Evolutionary conservation across 2,888 invertebrate genomes (phyloP), one percentile per base, ranked within the genome.

Genomic region (Coenonympha arcania): DNA sequence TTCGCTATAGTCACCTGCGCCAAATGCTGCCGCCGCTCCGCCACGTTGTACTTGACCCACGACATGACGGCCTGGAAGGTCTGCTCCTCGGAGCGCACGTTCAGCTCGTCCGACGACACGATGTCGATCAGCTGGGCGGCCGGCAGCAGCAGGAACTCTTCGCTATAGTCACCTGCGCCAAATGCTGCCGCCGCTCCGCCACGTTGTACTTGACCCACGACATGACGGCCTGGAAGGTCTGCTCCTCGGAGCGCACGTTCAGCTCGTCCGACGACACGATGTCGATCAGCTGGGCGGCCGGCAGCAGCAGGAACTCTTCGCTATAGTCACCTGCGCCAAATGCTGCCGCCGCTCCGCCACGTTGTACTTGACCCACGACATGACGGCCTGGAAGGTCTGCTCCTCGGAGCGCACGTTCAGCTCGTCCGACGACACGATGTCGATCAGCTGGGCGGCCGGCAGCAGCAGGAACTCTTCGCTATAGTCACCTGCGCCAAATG

Each of bases 291-390:
- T 99, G 98, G 50, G 95, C 92, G 22, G 98, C 95, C 1, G 99
- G 98, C 63, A 99, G 88, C 57, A 98, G 86, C 48, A 99, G 89
- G 84, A 99, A 99, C 87, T 99, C 99, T 76, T 99, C 99, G 73
- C 97, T 97, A 73, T 98, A 94, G 98, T 97, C 52, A 98, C 96
- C 92, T 95, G 54, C 42, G 57, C 92, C 47, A 99, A 87, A 77
- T 97, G 94, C 65, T 93, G 94, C 34, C 98, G 87, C 51, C 99
- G 83, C 74, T 98, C 98, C 2, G 94, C 92, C 46, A 98, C 95
- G 75, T 97, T 98, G 83, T 97, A 97, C 76, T 97, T 96, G 52
- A 99, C 94, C 99, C 99, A 99, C 61, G 95, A 93, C 96, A 99
- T 98, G 48, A 98, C 97, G 0, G 99, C 98, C 83, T 93, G 96